Percentiles rank a stretch among this genome's conserved stretches.
These are phyloP conservation scores for Catharus ustulatus DNA, from an alignment of 2,797 vertebrate species.

Conservation along the genomic window DNA sequence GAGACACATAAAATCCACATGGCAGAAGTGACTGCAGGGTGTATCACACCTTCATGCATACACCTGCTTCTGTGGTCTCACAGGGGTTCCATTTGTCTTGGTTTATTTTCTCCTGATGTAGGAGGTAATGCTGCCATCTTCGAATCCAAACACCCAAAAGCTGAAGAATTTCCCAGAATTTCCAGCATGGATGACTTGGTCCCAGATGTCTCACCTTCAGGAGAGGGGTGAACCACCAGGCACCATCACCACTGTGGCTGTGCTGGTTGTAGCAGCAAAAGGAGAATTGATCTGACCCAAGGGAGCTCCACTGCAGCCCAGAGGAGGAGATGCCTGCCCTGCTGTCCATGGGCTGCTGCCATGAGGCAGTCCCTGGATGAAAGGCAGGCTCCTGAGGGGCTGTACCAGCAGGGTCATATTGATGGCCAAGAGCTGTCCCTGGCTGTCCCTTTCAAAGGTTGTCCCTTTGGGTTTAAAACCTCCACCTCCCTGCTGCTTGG, in stretches of 20 bases:
- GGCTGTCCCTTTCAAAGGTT: neutral
- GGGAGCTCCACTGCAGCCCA: fast-evolving
- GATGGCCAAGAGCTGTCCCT: fast-evolving
- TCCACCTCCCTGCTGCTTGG: neutral
- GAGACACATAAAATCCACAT: neutral
- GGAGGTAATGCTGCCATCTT: neutral
- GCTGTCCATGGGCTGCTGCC: neutral
- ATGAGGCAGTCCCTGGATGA: neutral
- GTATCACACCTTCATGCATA: neutral
- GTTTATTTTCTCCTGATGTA: neutral
- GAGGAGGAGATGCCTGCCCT: neutral
- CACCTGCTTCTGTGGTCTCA: neutral
- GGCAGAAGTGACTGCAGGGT: neutral
- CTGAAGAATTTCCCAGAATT: neutral
- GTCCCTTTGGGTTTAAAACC: neutral
- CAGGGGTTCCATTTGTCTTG: neutral
- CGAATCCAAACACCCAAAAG: neutral
- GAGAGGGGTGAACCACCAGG: neutral
- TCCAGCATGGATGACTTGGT: neutral
- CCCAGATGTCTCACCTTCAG: neutral
- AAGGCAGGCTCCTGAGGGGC: neutral
- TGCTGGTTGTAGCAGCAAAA: neutral
- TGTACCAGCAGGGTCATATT: neutral
- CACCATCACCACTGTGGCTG: fast-evolving
- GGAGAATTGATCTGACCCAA: neutral